Evolutionary conservation across 2,797 vertebrate genomes (phyloP), one percentile per base, ranked within the genome.

Genomic region (Eulemur coronatus): DNA sequence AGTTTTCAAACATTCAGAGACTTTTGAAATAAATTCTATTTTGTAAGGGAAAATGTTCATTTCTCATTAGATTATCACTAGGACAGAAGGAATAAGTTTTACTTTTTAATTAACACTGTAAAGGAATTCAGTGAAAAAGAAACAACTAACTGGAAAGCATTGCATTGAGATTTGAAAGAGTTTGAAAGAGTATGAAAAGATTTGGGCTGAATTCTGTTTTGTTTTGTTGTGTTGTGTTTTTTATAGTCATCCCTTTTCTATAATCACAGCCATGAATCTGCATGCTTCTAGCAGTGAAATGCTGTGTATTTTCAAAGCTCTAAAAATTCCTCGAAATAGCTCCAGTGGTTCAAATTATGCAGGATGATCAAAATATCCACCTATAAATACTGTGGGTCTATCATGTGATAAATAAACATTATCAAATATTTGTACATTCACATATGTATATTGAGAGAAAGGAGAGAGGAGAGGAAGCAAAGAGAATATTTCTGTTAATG

Each of bases 401-500:
- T 90, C 65, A 84, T 22, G 0, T 80, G 89, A 82, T 92, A 96
- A 80, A 95, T 91, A 97, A 95, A 96, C 65, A 78, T 50, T 91
- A 94, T 81, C 57, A 93, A 96, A 70, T 90, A 94, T 96, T 91
- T 96, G 76, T 87, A 65, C 12, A 75, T 93, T 91, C 70, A 91
- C 59, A 91, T 88, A 96, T 94, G 67, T 82, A 81, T 89, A 24
- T 10, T 38, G 10, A 52, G 8, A 33, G 28, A 46, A 69, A 94
- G 22, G 69, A 57, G 78, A 95, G 22, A 65, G 30, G 35, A 89
- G 52, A 95, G 70, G 70, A 96, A 84, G 28, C 91, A 97, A 72
- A 93, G 59, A 89, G 84, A 97, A 79, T 95, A 96, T 97, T 93
- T 97, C 84, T 91, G 87, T 69, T 98, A 97, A 98, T 98, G 57